Conservation (phyloP, 2,113 vertebrate species). For the Zapornia atra region DNA sequence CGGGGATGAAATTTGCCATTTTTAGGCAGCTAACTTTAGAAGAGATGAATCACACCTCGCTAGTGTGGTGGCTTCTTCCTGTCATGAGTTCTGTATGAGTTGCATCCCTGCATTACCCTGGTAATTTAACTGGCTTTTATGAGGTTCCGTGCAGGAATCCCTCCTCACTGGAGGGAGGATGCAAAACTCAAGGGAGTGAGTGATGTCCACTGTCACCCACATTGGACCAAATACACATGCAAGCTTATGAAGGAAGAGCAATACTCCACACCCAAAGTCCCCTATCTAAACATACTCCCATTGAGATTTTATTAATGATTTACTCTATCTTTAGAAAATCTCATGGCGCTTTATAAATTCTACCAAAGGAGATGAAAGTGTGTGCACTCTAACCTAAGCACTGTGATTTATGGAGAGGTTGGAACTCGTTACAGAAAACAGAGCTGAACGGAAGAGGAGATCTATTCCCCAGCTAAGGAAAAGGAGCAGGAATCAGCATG, state of each 20-base stretch:
- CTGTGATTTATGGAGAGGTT: neutral
- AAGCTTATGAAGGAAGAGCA: neutral
- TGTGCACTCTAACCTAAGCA: neutral
- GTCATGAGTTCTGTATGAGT: neutral
- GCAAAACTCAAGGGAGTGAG: neutral
- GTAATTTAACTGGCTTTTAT: neutral
- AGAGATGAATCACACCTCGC: neutral
- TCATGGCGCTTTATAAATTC: constrained; percentile 6
- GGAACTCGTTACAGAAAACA: constrained; percentile 10
- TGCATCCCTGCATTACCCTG: neutral
- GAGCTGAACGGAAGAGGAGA: neutral
- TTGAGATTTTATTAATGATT: neutral
- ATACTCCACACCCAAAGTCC: neutral
- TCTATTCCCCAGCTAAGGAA: neutral
- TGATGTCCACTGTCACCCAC: neutral
- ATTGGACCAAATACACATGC: neutral
- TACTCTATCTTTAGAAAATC: neutral
- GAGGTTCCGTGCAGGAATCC: neutral
- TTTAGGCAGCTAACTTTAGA: constrained; percentile 23
- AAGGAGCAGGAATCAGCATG: neutral
- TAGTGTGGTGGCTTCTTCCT: neutral
- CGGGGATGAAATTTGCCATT: neutral
- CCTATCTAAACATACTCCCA: neutral
- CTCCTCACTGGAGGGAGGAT: neutral
- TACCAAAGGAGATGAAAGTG: neutral